Conservation (phyloP, 2,888 invertebrate genomes). For the Eristalis pertinax region DNA sequence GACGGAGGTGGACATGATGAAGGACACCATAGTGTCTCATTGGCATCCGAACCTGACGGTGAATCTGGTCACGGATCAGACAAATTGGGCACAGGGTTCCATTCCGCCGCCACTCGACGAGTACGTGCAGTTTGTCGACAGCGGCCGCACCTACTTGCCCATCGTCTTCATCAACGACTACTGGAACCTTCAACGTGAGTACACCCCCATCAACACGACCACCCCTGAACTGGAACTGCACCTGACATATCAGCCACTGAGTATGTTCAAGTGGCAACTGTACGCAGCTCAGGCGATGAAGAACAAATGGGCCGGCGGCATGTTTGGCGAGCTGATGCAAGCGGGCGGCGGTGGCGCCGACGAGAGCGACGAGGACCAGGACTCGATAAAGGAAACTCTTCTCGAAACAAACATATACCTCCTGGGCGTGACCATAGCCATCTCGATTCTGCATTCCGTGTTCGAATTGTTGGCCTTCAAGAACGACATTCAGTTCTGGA, state of each 20-base stretch:
- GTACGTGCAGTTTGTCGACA: constrained; percentile 93
- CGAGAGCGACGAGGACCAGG: constrained; percentile 93
- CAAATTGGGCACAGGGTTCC: constrained; percentile 94
- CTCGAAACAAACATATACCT: constrained; percentile 98
- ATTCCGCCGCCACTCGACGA: constrained; percentile 96
- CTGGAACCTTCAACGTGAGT: constrained; percentile 99
- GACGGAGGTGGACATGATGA: constrained; percentile 88
- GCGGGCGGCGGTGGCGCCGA: constrained; percentile 85
- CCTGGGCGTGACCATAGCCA: constrained; percentile 92
- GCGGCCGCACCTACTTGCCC: constrained; percentile 93
- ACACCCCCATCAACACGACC: constrained; percentile 94
- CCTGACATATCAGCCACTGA: constrained; percentile 93
- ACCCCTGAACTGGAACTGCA: constrained; percentile 87
- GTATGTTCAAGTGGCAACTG: constrained; percentile 98
- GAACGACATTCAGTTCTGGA: constrained; percentile 99
- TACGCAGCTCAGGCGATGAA: constrained; percentile 98
- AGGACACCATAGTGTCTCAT: constrained; percentile 95
- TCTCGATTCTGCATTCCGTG: constrained; percentile 97
- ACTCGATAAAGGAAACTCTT: constrained; percentile 95
- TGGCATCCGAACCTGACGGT: constrained; percentile 99
- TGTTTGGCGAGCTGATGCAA: constrained; percentile 86
- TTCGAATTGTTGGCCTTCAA: constrained; percentile 99
- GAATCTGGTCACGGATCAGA: constrained; percentile 97
- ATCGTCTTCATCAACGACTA: constrained; percentile 98
- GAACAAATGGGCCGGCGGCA: constrained; percentile 88